Conservation (phyloP, 2,888 invertebrate genomes). For the Alloplasta piceator region DNA sequence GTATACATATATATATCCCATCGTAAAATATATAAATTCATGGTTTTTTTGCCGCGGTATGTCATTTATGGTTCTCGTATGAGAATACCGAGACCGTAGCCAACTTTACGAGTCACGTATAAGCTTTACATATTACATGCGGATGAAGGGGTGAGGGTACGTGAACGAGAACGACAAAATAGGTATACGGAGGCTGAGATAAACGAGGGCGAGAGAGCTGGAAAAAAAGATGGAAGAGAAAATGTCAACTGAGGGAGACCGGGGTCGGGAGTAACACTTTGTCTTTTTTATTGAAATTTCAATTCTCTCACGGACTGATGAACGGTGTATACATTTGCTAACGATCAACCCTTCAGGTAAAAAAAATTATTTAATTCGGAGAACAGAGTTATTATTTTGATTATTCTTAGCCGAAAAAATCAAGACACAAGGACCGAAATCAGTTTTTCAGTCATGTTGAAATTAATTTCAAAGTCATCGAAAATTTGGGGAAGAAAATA, state of each 20-base stretch:
- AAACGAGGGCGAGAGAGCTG: constrained; percentile 8
- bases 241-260: constrained; percentile 12
- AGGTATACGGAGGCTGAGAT: constrained; percentile 47
- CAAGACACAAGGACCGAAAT: no score
- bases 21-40: constrained; percentile 62
- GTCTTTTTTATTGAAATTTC: no score
- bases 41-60: constrained; percentile 31
- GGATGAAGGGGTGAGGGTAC: constrained; percentile 50
- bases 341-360: no score
- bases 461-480: no score
- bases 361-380: no score
- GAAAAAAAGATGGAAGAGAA: constrained; percentile 17
- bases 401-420: no score
- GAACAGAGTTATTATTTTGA: no score
- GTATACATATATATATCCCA: not conserved
- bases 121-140: constrained; percentile 73
- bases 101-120: constrained; percentile 68
- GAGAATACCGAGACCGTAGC: constrained; percentile 48
- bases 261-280: not conserved
- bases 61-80: constrained; percentile 52
- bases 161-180: constrained; percentile 66
- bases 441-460: no score
- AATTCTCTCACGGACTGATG: no score
- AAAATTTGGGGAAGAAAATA: no score
- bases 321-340: no score